phyloP scores from a whole-genome alignment of 1,140 invertebrate species.

The Atopsyche davidsoni region DNA sequence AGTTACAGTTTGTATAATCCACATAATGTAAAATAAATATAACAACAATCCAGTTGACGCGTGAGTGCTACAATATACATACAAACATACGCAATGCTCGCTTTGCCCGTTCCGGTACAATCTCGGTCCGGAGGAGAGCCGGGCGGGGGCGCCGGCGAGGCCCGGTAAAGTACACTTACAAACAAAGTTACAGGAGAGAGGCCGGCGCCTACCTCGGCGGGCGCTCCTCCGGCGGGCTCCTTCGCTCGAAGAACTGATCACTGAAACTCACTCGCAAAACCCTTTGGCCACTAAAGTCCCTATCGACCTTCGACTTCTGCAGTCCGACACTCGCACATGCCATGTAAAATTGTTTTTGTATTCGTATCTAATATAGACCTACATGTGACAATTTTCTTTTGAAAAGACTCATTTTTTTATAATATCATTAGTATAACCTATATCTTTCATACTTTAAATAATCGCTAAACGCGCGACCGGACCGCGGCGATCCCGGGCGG shows the following conservation, averaged over 20 bases:
- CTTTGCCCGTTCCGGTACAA: no score
- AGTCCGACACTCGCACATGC: slow-evolving; percentile 22
- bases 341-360: slow-evolving; percentile 30
- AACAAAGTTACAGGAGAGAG: no score
- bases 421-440: slow-evolving; percentile 30
- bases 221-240: background rate
- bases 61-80: no score
- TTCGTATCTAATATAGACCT: slow-evolving; percentile 48
- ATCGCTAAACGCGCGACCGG: slow-evolving; percentile 14
- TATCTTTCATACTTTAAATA: slow-evolving; percentile 26
- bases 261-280: slow-evolving; percentile 2
- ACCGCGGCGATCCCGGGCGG: background rate
- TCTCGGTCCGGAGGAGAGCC: no score
- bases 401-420: slow-evolving; percentile 35
- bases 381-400: slow-evolving; percentile 43
- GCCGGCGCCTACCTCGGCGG: background rate
- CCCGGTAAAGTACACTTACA: no score
- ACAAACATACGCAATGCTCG: no score
- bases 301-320: slow-evolving; percentile 17
- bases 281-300: background rate
- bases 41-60: no score
- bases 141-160: no score
- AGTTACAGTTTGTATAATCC: no score
- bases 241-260: slow-evolving; percentile 2
- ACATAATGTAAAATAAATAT: no score